These are phyloP conservation scores for Glossosoma conforme DNA, from an alignment of 1,140 invertebrate genomes.

Conservation along the genomic window DNA sequence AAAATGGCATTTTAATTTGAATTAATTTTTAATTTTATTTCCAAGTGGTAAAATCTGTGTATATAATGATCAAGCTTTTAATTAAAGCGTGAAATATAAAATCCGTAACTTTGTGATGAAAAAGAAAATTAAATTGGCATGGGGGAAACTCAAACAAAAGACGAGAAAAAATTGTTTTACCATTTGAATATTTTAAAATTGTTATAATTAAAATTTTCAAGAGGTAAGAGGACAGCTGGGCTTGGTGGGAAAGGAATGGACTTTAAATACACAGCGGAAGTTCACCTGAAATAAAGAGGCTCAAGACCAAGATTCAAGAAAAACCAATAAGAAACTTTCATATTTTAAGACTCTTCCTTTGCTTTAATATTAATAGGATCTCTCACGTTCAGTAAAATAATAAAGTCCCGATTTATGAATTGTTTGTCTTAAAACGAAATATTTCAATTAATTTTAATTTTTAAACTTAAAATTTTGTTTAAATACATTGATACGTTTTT, in stretches of 20 bases:
- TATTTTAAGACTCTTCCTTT: neutral
- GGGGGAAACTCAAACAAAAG: conserved; percentile 6
- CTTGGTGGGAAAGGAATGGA: neutral
- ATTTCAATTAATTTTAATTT: too few species aligned
- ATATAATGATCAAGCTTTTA: conserved; percentile 12
- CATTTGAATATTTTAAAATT: conserved; percentile 20
- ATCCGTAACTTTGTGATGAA: neutral
- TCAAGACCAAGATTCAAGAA: neutral
- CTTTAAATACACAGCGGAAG: neutral
- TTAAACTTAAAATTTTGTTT: too few species aligned
- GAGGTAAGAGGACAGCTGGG: neutral
- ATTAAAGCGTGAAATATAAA: conserved; percentile 20
- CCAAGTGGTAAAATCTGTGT: neutral
- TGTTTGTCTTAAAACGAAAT: too few species aligned
- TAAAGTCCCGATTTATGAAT: too few species aligned
- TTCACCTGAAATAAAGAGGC: neutral
- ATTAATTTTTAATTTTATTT: conserved; percentile 2
- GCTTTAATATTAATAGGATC: too few species aligned
- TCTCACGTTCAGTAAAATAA: too few species aligned
- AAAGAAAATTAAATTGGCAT: neutral
- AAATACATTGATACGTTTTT: too few species aligned
- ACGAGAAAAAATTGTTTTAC: conserved; percentile 4
- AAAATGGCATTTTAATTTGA: neutral
- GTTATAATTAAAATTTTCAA: conserved; percentile 19
- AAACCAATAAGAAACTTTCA: neutral